phyloP scores from a whole-genome alignment of 2,888 invertebrate genomes.

The Eristalis arbustorum region DNA sequence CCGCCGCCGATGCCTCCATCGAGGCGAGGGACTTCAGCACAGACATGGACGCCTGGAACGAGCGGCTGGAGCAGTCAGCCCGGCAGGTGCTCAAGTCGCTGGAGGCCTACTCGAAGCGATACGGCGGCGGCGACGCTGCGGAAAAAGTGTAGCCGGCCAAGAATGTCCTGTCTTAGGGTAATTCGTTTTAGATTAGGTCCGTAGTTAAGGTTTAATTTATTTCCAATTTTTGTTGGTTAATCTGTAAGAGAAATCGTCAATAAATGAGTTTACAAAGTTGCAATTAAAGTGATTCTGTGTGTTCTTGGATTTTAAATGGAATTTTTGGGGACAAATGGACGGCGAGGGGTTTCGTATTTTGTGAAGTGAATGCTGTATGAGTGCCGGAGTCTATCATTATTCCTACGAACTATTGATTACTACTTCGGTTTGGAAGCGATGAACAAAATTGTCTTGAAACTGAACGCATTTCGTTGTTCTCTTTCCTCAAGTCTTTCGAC shows the following conservation, averaged over 20 bases:
- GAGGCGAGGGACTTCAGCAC: constrained; percentile 38
- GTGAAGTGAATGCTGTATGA: too few species aligned
- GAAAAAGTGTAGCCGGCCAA: constrained; percentile 18
- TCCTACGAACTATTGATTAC: too few species aligned
- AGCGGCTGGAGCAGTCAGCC: constrained; percentile 54
- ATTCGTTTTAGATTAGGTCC: constrained; percentile 31
- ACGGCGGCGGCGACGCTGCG: constrained; percentile 15
- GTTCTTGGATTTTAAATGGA: neutral
- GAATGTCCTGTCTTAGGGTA: constrained; percentile 16
- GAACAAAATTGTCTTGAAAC: too few species aligned
- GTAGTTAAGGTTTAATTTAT: constrained; percentile 34
- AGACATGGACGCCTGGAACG: constrained; percentile 47
- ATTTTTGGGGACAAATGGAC: neutral
- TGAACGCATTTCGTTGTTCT: too few species aligned
- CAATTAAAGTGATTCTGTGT: neutral
- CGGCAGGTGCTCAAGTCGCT: constrained; percentile 46
- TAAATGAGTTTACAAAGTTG: constrained; percentile 26
- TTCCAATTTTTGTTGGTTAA: constrained; percentile 19
- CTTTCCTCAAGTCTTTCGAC: too few species aligned
- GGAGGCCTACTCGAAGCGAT: constrained; percentile 47
- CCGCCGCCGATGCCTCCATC: constrained; percentile 32
- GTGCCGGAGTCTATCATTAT: too few species aligned
- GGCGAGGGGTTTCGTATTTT: neutral
- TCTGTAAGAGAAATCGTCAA: constrained; percentile 2
- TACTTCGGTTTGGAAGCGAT: too few species aligned